Evolutionary conservation across 2,797 vertebrate species (phyloP).

Genomic region (Sciurus carolinensis): DNA sequence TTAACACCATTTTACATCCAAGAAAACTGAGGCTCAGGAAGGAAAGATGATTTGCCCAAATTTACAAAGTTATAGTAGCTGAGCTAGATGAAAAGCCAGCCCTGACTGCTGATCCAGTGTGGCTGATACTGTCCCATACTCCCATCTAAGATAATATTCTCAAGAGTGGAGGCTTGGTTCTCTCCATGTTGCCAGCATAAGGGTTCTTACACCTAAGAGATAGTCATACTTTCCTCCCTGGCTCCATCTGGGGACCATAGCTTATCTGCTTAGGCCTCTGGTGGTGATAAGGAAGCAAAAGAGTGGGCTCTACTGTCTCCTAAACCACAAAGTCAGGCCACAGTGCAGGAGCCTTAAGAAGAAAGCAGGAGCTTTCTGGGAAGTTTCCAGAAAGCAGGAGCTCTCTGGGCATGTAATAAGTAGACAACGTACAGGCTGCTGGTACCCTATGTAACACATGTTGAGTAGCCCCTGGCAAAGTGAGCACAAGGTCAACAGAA

Average conservation of each 20-base stretch:
- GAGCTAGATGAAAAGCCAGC: slow-evolving; percentile 5
- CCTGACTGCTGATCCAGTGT: background rate
- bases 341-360: background rate
- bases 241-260: background rate
- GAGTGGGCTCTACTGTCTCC: background rate
- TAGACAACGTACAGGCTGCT: background rate
- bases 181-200: background rate
- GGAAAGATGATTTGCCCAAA: background rate
- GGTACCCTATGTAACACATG: background rate
- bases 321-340: slow-evolving; percentile 28
- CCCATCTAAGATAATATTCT: slow-evolving; percentile 8
- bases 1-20: slow-evolving; percentile 48
- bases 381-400: slow-evolving; percentile 61
- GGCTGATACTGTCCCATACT: background rate
- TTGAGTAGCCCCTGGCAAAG: background rate
- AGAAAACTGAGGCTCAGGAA: slow-evolving; percentile 35
- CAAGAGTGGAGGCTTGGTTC: slow-evolving; percentile 14
- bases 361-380: slow-evolving; percentile 41
- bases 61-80: background rate
- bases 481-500: background rate
- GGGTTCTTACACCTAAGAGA: background rate
- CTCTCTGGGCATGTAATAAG: background rate
- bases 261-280: background rate
- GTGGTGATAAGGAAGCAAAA: background rate
- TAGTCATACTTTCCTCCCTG: background rate